Evolutionary conservation across 2,888 invertebrate genomes (phyloP), one percentile per base, ranked within the genome.

Genomic region (Harpagoxenus sublaevis): DNA sequence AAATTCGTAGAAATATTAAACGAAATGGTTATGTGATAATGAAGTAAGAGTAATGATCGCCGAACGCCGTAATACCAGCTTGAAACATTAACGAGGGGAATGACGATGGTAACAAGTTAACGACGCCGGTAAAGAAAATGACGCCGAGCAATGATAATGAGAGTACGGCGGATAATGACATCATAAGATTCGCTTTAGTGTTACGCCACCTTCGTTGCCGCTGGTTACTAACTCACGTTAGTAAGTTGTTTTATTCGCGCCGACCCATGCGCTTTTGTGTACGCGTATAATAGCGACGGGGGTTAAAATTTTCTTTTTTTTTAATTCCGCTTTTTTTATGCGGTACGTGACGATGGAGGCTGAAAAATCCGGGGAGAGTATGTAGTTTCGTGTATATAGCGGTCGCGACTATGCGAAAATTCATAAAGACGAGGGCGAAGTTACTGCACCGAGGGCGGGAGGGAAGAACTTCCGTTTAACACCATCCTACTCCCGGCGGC

Each of bases 401-500:
- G 8, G 73, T 62, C 31, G 31, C 60, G 42, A 42, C 31, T 51
- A 55, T 39, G 66, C 75, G 87, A 83, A 85, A 89, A 88, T 89
- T 86, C 86, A 88, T 75, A 85, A 84, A 84, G 88, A 84, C 60
- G 85, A 55, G 18, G 23, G 63, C 75, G 55, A 83, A 89, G 86
- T 88, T 86, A 66, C 42, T n/a, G 39, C 42, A 42, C 2, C 15
- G 42, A 10, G 8, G 3, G 5, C 3, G 9, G 23, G 77, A 23
- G 31, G 15, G 53, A n/a, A 42, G 60, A 84, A 87, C 68, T 89
- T 89, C 74, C 85, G 81, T 28, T 85, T 86, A 88, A 86, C 83
- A 73, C 45, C 78, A 66, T 66, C 73, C 83, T 51, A 35, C 62
- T 48, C 28, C 28, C 53, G 66, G 62, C 35, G 23, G 45, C 75